phyloP scores from a whole-genome alignment of 1,140 invertebrate genomes.

The Papilio helenus region DNA sequence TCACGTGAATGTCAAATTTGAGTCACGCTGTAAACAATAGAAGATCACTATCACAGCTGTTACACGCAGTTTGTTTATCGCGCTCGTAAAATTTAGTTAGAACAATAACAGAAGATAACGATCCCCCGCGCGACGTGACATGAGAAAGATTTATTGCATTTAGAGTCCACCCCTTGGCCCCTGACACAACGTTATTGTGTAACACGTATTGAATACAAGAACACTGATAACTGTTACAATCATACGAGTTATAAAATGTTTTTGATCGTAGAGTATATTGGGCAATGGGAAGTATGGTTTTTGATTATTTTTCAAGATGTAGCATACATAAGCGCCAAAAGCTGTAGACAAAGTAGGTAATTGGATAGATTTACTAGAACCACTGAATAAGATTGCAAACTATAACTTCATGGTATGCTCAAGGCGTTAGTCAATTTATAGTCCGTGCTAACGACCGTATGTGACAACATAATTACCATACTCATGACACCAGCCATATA shows the following conservation, averaged over 20 bases:
- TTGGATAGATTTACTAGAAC: not conserved
- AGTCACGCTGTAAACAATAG: not conserved
- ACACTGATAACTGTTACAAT: not conserved
- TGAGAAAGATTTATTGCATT: conserved; percentile 12
- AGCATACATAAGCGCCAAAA: no score
- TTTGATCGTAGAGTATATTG: no score
- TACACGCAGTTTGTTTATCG: conserved; percentile 6
- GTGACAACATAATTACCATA: conserved; percentile 22
- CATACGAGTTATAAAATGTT: not conserved
- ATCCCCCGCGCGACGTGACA: conserved; percentile 8
- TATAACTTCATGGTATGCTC: conserved; percentile 7
- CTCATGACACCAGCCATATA: not conserved
- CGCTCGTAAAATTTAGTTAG: conserved; percentile 3
- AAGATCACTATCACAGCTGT: conserved; percentile 8
- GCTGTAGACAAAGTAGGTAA: not conserved
- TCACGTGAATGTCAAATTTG: not conserved
- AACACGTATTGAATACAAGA: conserved; percentile 7
- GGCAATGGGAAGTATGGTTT: no score
- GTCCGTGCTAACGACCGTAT: not conserved
- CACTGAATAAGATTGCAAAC: not conserved
- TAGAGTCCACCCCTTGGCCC: conserved; percentile 8
- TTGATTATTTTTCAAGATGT: not conserved
- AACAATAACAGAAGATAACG: conserved; percentile 19
- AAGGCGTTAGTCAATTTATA: conserved; percentile 11
- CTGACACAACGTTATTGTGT: conserved; percentile 11